phyloP scores from a whole-genome alignment of 1,140 invertebrate species.

The Metaphire vulgaris region DNA sequence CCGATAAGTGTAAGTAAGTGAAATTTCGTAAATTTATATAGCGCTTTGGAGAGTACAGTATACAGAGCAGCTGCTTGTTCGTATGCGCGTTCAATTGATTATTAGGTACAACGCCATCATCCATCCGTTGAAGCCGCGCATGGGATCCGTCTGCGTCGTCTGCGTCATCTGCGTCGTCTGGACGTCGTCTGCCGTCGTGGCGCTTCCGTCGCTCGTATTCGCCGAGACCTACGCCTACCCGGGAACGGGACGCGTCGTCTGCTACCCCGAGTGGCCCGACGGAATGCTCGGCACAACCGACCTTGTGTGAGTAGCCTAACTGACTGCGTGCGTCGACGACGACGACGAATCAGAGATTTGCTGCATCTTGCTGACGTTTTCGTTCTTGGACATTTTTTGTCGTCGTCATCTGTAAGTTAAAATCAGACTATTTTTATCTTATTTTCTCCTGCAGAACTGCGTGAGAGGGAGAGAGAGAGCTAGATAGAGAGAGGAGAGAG shows the following conservation, averaged over 20 bases:
- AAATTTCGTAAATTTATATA: too few relatives aligned
- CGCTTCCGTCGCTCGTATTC: constrained; percentile 73
- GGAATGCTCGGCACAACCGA: constrained; percentile 39
- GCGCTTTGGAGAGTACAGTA: too few relatives aligned
- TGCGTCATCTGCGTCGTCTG: constrained; percentile 75
- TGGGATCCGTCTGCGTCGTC: constrained; percentile 69
- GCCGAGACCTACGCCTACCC: constrained; percentile 66
- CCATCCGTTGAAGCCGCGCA: constrained; percentile 72
- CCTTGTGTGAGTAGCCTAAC: constrained; percentile 25
- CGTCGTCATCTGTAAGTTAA: too few relatives aligned
- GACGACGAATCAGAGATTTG: too few relatives aligned
- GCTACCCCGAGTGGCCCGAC: constrained; percentile 76
- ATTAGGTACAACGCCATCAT: constrained; percentile 85
- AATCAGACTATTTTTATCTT: too few relatives aligned
- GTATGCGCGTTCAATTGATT: too few relatives aligned
- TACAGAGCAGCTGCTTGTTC: too few relatives aligned
- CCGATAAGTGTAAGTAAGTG: too few relatives aligned
- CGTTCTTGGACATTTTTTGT: too few relatives aligned
- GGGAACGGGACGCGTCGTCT: constrained; percentile 57
- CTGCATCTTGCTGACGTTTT: too few relatives aligned
- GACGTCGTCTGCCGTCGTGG: constrained; percentile 67
- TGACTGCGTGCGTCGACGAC: too few relatives aligned
- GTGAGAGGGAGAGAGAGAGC: not conserved
- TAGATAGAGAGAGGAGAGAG: not conserved
- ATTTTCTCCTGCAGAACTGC: too few relatives aligned